Conservation (phyloP, 2,888 invertebrate species). For the Bedellia somnulentella region DNA sequence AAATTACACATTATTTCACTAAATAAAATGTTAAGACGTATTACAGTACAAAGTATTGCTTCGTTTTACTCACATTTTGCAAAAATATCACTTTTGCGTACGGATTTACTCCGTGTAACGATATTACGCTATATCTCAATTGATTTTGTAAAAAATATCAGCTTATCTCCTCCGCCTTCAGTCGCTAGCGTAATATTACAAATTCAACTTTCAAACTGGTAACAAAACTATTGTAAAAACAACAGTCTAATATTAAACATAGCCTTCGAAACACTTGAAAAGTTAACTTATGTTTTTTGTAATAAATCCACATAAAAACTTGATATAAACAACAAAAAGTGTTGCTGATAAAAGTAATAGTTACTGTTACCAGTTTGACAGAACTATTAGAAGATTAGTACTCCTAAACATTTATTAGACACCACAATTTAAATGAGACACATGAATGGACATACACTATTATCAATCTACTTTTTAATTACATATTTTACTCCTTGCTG, state of each 20-base stretch:
- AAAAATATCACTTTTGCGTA: slow-evolving; percentile 65
- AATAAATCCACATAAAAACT: slow-evolving; percentile 1
- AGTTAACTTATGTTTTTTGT: too few species aligned
- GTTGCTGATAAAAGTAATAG: too few species aligned
- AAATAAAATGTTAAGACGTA: slow-evolving; percentile 62
- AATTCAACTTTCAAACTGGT: too few species aligned
- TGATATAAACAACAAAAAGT: too few species aligned
- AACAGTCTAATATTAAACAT: too few species aligned
- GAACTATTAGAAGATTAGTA: too few species aligned
- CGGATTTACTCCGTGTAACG: slow-evolving; percentile 17
- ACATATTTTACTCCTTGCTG: slow-evolving; percentile 34
- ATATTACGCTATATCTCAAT: slow-evolving; percentile 14
- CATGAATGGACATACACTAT: slow-evolving; percentile 57
- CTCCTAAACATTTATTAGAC: slow-evolving; percentile 55
- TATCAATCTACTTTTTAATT: slow-evolving; percentile 41
- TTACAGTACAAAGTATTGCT: slow-evolving; percentile 77
- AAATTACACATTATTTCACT: slow-evolving; percentile 49
- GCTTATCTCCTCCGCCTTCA: slow-evolving; percentile 44
- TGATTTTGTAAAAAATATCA: slow-evolving; percentile 49
- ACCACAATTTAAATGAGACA: slow-evolving; percentile 58
- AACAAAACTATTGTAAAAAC: too few species aligned
- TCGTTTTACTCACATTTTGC: slow-evolving; percentile 70
- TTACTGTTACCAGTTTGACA: too few species aligned
- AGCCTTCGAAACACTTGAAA: too few species aligned
- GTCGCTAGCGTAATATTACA: slow-evolving; percentile 36